phyloP scores from a whole-genome alignment of 2,113 vertebrate species.

The Ciconia maguari region DNA sequence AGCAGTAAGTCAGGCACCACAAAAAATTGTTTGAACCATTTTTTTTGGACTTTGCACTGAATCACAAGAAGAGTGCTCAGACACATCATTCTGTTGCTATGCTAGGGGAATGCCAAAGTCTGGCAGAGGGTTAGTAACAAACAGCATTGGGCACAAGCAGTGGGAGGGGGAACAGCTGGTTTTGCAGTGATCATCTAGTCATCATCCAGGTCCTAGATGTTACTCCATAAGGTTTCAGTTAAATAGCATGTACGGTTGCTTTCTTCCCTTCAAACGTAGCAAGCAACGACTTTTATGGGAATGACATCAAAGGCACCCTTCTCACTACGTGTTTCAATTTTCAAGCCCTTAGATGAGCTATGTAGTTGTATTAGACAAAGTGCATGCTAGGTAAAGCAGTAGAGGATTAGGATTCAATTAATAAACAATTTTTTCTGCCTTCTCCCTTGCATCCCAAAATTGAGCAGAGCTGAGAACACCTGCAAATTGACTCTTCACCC shows the following conservation, averaged over 20 bases:
- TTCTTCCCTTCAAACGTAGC: rapidly evolving
- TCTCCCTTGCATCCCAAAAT: neutral
- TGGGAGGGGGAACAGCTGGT: neutral
- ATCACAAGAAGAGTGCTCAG: neutral
- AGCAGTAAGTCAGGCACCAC: neutral
- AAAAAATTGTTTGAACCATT: neutral
- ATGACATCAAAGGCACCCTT: neutral
- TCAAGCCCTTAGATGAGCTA: neutral
- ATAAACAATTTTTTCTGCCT: neutral
- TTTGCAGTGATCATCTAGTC: neutral
- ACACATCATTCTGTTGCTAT: neutral
- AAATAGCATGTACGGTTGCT: neutral
- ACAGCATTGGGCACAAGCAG: neutral
- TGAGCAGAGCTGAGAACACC: neutral
- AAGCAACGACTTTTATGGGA: neutral
- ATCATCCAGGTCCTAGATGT: neutral
- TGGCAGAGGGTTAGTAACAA: neutral
- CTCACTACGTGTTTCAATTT: neutral
- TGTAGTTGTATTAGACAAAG: neutral
- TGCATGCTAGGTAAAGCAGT: neutral
- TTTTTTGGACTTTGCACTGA: neutral
- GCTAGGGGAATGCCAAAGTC: neutral
- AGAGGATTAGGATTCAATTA: neutral
- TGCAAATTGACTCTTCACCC: neutral
- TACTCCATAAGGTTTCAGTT: neutral